Percentiles rank a stretch among this genome's conserved stretches.
These are phyloP conservation scores for Podocnemis expansa DNA, from an alignment of 2,113 vertebrate species.

Conservation along the genomic window DNA sequence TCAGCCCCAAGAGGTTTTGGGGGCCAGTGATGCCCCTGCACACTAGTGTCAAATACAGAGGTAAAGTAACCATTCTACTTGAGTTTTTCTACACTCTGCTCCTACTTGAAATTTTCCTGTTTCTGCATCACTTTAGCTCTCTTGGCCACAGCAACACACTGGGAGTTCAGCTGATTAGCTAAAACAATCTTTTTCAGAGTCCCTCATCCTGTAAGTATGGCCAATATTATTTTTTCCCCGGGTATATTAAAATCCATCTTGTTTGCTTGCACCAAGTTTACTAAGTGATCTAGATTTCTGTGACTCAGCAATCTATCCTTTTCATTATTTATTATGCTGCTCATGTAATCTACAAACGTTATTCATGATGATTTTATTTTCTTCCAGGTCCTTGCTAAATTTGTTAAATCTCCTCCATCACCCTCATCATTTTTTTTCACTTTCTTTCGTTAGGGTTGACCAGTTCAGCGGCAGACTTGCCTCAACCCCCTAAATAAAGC, in stretches of 20 bases:
- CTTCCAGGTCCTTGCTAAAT: neutral
- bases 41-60: neutral
- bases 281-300: neutral
- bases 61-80: neutral
- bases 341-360: neutral
- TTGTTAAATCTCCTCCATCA: neutral
- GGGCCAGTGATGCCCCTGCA: too few relatives aligned
- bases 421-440: neutral
- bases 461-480: neutral
- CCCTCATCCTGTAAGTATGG: neutral
- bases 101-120: neutral
- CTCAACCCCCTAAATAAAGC: accelerated
- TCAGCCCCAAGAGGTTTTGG: too few relatives aligned
- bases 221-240: neutral
- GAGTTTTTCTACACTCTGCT: neutral
- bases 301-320: too few relatives aligned
- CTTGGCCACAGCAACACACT: neutral
- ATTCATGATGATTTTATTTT: neutral
- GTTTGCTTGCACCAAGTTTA: neutral
- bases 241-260: neutral
- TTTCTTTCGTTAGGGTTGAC: neutral
- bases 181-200: neutral
- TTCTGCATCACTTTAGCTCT: neutral
- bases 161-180: neutral
- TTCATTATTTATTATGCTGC: too few relatives aligned